Base-by-base conservation (phyloP, 1,140 invertebrate genomes). In the Myzus persicae region DNA sequence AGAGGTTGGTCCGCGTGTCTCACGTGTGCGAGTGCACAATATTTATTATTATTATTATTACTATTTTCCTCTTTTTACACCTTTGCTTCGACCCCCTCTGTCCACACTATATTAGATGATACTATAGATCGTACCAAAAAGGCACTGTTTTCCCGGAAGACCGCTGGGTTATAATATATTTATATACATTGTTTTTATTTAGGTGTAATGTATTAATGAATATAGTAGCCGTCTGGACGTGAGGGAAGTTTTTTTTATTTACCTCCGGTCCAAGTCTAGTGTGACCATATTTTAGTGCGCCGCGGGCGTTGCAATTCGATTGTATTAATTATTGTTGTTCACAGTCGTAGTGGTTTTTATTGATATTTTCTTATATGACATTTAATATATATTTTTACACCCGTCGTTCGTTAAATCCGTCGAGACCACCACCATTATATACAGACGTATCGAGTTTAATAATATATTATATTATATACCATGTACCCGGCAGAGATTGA, bases 21-120 rank as follows among this genome's bases (percentile, higher is more conserved):
- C 8, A 42, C 24, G 26, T 44, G 38, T 11, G 46, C 8, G n/a
- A 22, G 36, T 51, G 46, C 26, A 51, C 48, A 18, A 89, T 51
- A 89, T 51, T 38, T 89, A 89, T 89, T 88, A 85, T 44, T 44
- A 44, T 44, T 44, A 44, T 85, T 36, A 48, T 88, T 88, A 88
- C 48, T 89, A 51, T 48, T 88, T 51, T 36, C 40, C 6, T 31
- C 9, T 51, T 89, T 51, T 38, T 48, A 20, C 46, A 24, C n/a
- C n/a, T 36, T 38, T 38, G 26, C 87, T 26, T 51, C n/a, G 59
- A 76, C 59, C 59, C 31, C 11, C 24, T 8, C 54, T 24, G 24
- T 26, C 54, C 26, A 31, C 54, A 31, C 9, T 31, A 1, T 31
- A 48, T 48, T n/a, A 44, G 42, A 1, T 48, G 46, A 14, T 48